Conservation (phyloP, 2,888 invertebrate species). For the Patella pellucida region DNA sequence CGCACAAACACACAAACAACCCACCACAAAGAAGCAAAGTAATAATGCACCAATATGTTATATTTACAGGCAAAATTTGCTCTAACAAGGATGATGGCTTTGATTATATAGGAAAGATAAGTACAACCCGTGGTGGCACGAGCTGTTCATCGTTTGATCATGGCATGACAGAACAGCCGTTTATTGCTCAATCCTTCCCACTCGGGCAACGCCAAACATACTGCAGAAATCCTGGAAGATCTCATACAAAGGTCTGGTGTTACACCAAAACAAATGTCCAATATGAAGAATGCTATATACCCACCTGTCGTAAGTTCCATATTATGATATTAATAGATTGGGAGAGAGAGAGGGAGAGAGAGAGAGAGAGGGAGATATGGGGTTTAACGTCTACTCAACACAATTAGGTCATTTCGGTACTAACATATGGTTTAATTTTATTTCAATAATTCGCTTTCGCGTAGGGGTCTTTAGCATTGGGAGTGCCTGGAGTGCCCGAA, state of each 20-base stretch:
- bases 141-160: not conserved
- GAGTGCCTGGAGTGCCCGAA: no score
- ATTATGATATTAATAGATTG: no score
- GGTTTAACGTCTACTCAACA: no score
- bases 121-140: not conserved
- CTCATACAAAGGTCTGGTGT: not conserved
- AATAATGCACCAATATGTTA: not conserved
- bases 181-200: not conserved
- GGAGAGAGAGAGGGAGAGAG: no score
- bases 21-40: no score
- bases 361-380: no score
- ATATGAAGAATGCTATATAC: conserved; percentile 1
- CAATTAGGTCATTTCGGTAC: no score
- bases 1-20: no score
- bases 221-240: not conserved
- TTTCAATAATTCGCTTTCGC: no score
- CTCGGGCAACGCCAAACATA: not conserved
- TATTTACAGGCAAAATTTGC: not conserved
- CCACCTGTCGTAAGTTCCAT: not conserved
- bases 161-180: not conserved
- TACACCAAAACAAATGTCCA: not conserved
- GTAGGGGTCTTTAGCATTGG: no score
- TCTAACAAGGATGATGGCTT: not conserved
- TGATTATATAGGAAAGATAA: not conserved
- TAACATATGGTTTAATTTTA: no score